Evolutionary conservation across 2,113 vertebrate species (phyloP), one percentile per base, ranked within the genome.

Genomic region (Sclerurus mexicanus): DNA sequence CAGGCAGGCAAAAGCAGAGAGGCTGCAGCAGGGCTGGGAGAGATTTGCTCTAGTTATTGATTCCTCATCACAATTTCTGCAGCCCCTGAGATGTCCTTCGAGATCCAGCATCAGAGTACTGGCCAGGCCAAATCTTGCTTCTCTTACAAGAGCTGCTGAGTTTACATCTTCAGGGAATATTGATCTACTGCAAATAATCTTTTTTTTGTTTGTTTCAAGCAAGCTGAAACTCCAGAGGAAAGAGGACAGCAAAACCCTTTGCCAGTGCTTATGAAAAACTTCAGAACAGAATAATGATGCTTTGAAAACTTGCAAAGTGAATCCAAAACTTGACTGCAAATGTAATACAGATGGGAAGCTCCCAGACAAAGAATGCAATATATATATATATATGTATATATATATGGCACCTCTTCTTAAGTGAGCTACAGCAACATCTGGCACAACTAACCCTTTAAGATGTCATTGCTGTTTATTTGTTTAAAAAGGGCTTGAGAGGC

Each of bases 151-250:
- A 91, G 86, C 69, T 67, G 86, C 94, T 91, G 90, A 47, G 11
- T 92, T 93, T 88, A 91, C 74, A 90, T 92, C 78, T 94, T 74
- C 42, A 92, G 83, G 89, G 59, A 92, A 56, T 92, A 95, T 95
- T 89, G 96, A 95, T 97, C 63, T 74, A 49, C 71, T 86, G 49
- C 47, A 87, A 95, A 91, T 77, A 53, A 83, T 89, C 19, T 49
- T 55, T 75, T 64, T 73, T 79, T 67, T 35, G 25, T 44, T 71
- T 93, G 67, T 94, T 94, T 95, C 52, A 42, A 84, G 72, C 52
- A 49, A 82, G 68, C 79, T 92, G 78, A 67, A 91, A 81, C 79
- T 91, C 56, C 18, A 72, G 80, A 87, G 55, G 33, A 62, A 75
- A 87, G 46, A 87, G 18, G 81, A 76, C 52, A 83, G 74, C 33